Base-by-base conservation (phyloP, 1,140 invertebrate species). In the Penaeus vannamei region DNA sequence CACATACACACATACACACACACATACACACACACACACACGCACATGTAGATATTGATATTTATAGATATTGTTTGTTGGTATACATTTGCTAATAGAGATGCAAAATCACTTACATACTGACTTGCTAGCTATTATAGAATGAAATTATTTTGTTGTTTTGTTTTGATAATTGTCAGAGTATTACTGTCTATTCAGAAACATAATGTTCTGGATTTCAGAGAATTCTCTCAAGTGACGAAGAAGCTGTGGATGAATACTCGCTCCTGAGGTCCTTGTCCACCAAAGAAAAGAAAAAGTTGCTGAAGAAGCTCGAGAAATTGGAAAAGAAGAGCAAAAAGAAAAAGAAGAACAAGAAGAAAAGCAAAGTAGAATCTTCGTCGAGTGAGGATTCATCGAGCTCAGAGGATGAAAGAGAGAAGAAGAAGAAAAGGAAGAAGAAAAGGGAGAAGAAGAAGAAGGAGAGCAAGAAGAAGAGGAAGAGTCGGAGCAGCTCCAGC, bases 201-300 rank as follows among this genome's bases (percentile, higher is more conserved):
- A 17, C 42, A 46, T 17, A 53, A 53, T 53, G 12, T 80, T 62
- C 42, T 89, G 36, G 76, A 72, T 89, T 85, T 36, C 92, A 93
- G 92, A 85, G 94, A 26, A 82, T 94, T 17, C 89, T 92, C 20
- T 91, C 92, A 12, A 93, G 92, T 91, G 94, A 93, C 66, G 90
- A 92, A 32, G 93, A 92, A 92, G 95, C 95, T 86, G 95, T 96
- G 81, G 94, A 92, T 91, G 93, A 97, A 94, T 94, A 95, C 20
- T 94, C 95, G 86, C 97, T 98, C 90, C 93, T 99, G 0, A 97
- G 97, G 92, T 96, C 96, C 10, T 92, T 98, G 12, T 96, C 95
- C 22, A 96, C 96, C 87, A 97, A 98, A 93, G 97, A 98, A 92
- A 98, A 98, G 92, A 96, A 97, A 91, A 98, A 97, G 92, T 93